Conservation (phyloP, 2,113 vertebrate species). For the Azemiops feae region DNA sequence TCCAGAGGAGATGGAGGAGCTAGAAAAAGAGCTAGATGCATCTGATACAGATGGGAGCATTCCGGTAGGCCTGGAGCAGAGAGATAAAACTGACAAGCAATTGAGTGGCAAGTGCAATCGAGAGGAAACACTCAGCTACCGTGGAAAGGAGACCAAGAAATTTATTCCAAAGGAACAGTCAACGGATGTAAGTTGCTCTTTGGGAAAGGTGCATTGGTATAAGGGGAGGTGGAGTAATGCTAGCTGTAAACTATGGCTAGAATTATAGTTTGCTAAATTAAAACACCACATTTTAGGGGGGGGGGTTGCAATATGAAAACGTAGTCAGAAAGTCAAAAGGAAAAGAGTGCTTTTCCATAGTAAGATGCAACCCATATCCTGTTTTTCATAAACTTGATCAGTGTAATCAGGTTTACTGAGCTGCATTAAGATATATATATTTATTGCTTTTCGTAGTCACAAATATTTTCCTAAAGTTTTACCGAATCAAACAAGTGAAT, state of each 20-base stretch:
- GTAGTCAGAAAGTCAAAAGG: neutral
- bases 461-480: neutral
- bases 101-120: constrained; percentile 64
- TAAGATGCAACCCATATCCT: neutral
- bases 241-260: neutral
- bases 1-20: constrained; percentile 84
- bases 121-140: constrained; percentile 67
- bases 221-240: neutral
- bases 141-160: constrained; percentile 72
- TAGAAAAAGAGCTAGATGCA: constrained; percentile 83
- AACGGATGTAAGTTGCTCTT: constrained; percentile 73
- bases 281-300: neutral
- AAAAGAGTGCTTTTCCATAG: accelerated
- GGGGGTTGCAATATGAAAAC: neutral
- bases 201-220: neutral
- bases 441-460: neutral
- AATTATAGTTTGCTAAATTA: neutral
- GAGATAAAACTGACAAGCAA: constrained; percentile 69
- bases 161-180: constrained; percentile 77
- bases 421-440: neutral
- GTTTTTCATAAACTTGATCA: neutral
- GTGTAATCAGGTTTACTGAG: accelerated
- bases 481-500: neutral
- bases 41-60: constrained; percentile 77
- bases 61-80: constrained; percentile 69